Evolutionary conservation across 2,113 vertebrate genomes (phyloP).

Genomic region (Nanger granti): DNA sequence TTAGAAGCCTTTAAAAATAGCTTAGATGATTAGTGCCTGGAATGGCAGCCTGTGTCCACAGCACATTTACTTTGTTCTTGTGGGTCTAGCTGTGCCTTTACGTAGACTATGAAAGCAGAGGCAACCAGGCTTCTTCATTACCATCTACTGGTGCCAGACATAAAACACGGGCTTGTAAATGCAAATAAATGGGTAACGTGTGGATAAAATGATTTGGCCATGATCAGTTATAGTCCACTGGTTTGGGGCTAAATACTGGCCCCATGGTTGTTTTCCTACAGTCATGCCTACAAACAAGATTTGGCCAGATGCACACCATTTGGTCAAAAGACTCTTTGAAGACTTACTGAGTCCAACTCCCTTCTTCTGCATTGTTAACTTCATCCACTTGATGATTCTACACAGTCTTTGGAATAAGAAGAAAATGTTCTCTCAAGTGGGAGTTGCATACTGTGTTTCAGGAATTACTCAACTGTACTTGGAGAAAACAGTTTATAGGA

Average conservation of each 20-base stretch:
- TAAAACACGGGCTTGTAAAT: neutral
- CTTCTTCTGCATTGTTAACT: neutral
- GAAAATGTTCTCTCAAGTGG: neutral
- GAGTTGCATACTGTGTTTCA: neutral
- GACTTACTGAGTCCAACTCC: neutral
- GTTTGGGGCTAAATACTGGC: neutral
- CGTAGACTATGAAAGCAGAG: neutral
- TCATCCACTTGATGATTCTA: neutral
- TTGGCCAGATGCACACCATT: neutral
- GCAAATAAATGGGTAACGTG: neutral
- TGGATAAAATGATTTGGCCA: neutral
- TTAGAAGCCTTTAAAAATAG: conserved; percentile 28
- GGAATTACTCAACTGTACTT: neutral
- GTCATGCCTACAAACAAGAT: neutral
- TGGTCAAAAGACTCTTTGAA: neutral
- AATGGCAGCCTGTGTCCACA: neutral
- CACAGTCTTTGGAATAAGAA: neutral
- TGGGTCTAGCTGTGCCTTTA: neutral
- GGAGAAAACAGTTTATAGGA: neutral
- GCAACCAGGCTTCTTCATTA: neutral
- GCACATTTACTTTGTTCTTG: neutral
- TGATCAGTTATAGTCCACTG: neutral
- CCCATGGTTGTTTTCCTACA: neutral
- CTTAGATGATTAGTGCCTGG: neutral
- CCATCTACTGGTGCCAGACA: fast-evolving